Conservation (phyloP, 2,113 vertebrate genomes). For the Trichechus manatus region DNA sequence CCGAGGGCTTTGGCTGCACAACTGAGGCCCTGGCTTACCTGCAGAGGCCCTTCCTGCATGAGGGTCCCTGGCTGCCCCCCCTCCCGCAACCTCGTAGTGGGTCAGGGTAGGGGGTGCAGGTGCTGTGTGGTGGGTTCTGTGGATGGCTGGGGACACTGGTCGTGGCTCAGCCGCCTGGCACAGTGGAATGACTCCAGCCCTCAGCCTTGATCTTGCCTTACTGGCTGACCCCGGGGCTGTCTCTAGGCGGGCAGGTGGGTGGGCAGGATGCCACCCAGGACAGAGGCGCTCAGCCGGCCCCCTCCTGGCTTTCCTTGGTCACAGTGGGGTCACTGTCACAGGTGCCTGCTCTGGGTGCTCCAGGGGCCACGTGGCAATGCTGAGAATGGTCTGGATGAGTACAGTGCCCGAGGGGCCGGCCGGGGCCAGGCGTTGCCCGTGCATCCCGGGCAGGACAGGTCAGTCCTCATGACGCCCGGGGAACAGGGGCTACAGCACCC, state of each 20-base stretch:
- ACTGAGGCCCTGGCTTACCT: rapidly evolving
- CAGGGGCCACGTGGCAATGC: rapidly evolving
- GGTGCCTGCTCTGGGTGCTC: no score
- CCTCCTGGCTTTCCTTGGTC: rapidly evolving
- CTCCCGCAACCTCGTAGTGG: no score
- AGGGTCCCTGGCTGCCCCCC: not conserved
- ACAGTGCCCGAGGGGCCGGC: rapidly evolving
- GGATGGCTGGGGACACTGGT: not conserved
- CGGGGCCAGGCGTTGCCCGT: rapidly evolving
- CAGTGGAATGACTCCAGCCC: rapidly evolving
- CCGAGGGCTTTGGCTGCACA: not conserved
- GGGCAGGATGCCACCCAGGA: no score
- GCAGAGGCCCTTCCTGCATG: not conserved
- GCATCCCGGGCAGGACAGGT: not conserved
- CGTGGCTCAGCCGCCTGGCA: not conserved
- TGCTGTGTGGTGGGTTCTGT: no score
- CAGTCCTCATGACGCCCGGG: not conserved
- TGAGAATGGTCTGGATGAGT: rapidly evolving
- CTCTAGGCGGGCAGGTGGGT: no score
- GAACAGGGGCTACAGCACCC: rapidly evolving
- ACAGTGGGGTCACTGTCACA: rapidly evolving
- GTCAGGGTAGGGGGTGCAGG: not conserved
- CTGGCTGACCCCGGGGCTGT: not conserved
- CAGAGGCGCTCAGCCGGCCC: not conserved
- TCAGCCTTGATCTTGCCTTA: not conserved